Conservation (phyloP, 2,113 vertebrate species). For the Ageneiosus marmoratus region DNA sequence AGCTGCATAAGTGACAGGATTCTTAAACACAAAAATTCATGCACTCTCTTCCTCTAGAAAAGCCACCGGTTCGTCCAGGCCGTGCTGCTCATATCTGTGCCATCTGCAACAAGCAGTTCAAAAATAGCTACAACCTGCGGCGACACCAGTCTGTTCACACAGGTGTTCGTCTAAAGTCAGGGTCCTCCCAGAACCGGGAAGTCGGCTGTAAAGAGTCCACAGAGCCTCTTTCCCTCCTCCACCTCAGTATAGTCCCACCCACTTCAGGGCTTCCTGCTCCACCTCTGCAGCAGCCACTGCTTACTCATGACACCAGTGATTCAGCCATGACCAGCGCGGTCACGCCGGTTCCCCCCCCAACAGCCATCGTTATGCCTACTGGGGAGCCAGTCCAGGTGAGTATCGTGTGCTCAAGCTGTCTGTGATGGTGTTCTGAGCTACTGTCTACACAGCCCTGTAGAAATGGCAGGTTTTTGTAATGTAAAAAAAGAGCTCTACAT, state of each 20-base stretch:
- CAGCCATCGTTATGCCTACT: conserved; percentile 75
- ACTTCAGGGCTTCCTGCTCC: conserved; percentile 62
- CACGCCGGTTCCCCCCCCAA: conserved; percentile 69
- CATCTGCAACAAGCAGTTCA: conserved; percentile 89
- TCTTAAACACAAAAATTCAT: background rate
- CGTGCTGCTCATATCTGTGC: conserved; percentile 80
- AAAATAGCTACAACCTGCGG: conserved; percentile 90
- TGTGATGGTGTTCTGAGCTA: background rate
- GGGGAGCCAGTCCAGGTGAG: conserved; percentile 78
- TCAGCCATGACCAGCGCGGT: conserved; percentile 71
- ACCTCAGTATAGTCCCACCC: conserved; percentile 60
- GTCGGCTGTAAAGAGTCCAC: conserved; percentile 61
- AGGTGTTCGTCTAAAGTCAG: conserved; percentile 71
- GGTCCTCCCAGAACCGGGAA: conserved; percentile 55
- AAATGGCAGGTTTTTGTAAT: too few relatives aligned
- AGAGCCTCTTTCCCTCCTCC: conserved; percentile 72
- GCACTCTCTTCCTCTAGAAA: conserved; percentile 58
- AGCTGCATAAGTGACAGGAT: background rate
- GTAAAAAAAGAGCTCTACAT: too few relatives aligned
- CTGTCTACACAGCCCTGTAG: too few relatives aligned
- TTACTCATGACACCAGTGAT: conserved; percentile 72
- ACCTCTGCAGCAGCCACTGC: conserved; percentile 49
- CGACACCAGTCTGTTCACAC: conserved; percentile 90
- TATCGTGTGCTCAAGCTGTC: background rate
- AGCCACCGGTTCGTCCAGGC: conserved; percentile 60